Conservation (phyloP, 2,888 invertebrate species). For the Agriopis leucophaearia region DNA sequence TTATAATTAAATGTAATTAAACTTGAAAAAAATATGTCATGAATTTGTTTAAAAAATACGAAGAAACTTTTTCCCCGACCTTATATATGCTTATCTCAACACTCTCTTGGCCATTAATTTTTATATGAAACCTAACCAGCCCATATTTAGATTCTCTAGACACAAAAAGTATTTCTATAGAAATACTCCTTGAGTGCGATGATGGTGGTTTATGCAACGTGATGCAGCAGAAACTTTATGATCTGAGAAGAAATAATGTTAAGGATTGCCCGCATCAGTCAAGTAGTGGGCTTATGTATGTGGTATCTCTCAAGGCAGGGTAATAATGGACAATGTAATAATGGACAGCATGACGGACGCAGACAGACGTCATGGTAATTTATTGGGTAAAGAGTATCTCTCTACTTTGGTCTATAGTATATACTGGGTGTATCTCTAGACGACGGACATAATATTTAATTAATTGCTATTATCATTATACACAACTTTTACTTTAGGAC, state of each 20-base stretch:
- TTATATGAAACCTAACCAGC: constrained; percentile 2
- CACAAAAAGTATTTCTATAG: constrained; percentile 17
- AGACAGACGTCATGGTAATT: background rate
- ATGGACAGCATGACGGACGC: constrained; percentile 4
- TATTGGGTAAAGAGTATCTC: background rate
- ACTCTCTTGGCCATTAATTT: too few species aligned
- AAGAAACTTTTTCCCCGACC: too few species aligned
- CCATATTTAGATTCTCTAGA: constrained; percentile 1
- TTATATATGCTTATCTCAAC: too few species aligned
- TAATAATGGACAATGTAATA: constrained; percentile 5
- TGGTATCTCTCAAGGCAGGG: constrained; percentile 2
- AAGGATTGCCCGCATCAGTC: constrained; percentile 3
- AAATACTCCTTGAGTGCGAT: constrained; percentile 2
- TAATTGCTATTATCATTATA: too few species aligned
- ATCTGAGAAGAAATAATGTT: constrained; percentile 54
- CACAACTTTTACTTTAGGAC: too few species aligned
- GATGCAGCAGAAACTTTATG: constrained; percentile 53
- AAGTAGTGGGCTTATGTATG: constrained; percentile 12
- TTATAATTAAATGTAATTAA: too few species aligned
- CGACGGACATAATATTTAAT: too few species aligned
- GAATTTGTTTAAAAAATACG: too few species aligned
- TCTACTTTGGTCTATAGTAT: background rate
- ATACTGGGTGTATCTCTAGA: too few species aligned
- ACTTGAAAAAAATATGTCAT: too few species aligned
- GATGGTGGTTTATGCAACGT: constrained; percentile 18